phyloP scores from a whole-genome alignment of 1,140 invertebrate genomes.

The Globodera rostochiensis region DNA sequence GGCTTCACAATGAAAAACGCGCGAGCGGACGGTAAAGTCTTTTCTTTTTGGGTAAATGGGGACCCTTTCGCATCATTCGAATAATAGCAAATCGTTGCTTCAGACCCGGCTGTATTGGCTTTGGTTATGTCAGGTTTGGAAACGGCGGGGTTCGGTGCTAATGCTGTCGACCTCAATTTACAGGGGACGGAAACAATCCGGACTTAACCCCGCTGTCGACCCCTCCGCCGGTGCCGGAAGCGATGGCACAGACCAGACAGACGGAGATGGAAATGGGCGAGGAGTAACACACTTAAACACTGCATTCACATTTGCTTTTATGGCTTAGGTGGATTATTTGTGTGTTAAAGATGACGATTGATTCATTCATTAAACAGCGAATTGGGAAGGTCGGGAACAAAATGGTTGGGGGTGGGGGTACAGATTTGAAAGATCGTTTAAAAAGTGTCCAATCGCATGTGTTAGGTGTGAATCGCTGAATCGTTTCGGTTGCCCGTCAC shows the following conservation, averaged over 20 bases:
- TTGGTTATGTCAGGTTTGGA: slow-evolving; percentile 44
- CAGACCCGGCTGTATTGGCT: slow-evolving; percentile 42
- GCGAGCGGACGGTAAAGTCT: slow-evolving; percentile 36
- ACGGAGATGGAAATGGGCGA: slow-evolving; percentile 19
- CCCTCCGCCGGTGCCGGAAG: slow-evolving; percentile 41
- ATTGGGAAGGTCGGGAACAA: too few species aligned
- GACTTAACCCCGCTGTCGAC: slow-evolving; percentile 30
- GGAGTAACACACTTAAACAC: background rate
- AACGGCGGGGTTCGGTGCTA: background rate
- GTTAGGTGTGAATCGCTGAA: too few species aligned
- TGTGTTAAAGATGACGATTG: too few species aligned
- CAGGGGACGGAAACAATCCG: slow-evolving; percentile 20
- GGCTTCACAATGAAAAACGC: slow-evolving; percentile 53
- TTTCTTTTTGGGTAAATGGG: background rate
- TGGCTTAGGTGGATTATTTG: too few species aligned
- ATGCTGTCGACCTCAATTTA: slow-evolving; percentile 6
- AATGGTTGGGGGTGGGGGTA: too few species aligned
- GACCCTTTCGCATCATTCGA: too few species aligned
- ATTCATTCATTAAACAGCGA: too few species aligned
- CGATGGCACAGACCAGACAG: slow-evolving; percentile 34
- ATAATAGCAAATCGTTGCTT: background rate
- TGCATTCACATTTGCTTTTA: too few species aligned
- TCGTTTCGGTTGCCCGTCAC: background rate
- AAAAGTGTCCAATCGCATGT: too few species aligned
- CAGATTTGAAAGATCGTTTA: too few species aligned